A percentile compares a stretch with the other conserved stretches of the same genome.
Evolutionary conservation across 2,888 invertebrate species (phyloP).

Genomic region (Chymomyza fuscimana): DNA sequence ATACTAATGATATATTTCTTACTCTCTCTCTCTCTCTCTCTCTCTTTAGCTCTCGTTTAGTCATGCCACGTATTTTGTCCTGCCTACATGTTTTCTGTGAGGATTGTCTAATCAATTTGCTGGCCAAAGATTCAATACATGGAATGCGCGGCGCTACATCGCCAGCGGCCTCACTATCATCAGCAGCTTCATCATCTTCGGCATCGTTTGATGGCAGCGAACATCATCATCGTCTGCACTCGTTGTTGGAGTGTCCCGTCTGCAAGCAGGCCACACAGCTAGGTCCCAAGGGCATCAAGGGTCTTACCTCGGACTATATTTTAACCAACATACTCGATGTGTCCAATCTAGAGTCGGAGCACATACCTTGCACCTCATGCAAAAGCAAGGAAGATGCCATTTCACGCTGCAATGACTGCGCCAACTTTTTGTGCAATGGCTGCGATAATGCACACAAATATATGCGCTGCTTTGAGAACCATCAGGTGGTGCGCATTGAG

Average conservation of each 20-base stretch:
- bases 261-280: constrained; percentile 94
- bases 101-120: constrained; percentile 90
- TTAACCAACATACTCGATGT: constrained; percentile 91
- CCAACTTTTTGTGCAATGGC: constrained; percentile 94
- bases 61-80: constrained; percentile 91
- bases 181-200: constrained; percentile 74
- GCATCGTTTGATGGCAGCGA: constrained; percentile 69
- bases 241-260: constrained; percentile 84
- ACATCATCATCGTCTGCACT: constrained; percentile 22
- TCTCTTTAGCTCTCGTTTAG: constrained; percentile 84
- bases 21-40: not conserved
- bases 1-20: not conserved
- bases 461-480: constrained; percentile 98
- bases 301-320: constrained; percentile 92
- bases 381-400: constrained; percentile 96
- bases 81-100: constrained; percentile 98
- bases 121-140: constrained; percentile 82
- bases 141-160: constrained; percentile 83
- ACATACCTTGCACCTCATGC: constrained; percentile 93
- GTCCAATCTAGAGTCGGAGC: constrained; percentile 86
- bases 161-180: constrained; percentile 80
- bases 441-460: constrained; percentile 97
- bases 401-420: constrained; percentile 96
- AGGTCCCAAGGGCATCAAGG: constrained; percentile 87
- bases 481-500: constrained; percentile 93